A percentile compares a stretch with the other conserved stretches of the same genome.
phyloP scores from a whole-genome alignment of 2,888 invertebrate species.

The Baccha elongata region DNA sequence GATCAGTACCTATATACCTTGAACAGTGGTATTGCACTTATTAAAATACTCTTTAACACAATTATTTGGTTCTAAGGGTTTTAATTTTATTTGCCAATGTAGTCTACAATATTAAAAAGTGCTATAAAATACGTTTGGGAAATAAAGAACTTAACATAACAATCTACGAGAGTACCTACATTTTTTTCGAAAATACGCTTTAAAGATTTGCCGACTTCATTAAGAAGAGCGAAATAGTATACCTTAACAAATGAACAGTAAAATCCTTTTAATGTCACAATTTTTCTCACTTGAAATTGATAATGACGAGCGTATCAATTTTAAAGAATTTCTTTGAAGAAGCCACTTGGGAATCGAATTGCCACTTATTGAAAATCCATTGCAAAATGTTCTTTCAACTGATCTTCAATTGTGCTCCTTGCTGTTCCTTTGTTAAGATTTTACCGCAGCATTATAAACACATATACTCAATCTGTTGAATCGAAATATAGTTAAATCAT shows the following conservation, averaged over 20 bases:
- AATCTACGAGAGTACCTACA: no score
- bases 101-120: no score
- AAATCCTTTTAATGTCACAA: conserved; percentile 52
- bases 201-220: no score
- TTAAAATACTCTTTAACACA: no score
- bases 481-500: conserved; percentile 9
- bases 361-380: conserved; percentile 39
- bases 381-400: conserved; percentile 31
- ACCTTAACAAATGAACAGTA: conserved; percentile 14
- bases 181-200: no score
- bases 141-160: no score
- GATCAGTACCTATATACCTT: no score
- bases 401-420: conserved; percentile 40
- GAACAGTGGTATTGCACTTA: no score
- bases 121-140: no score
- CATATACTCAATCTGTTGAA: conserved; percentile 11
- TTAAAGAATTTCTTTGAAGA: conserved; percentile 26
- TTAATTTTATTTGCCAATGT: no score
- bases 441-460: conserved; percentile 34
- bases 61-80: no score
- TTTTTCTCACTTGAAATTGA: conserved; percentile 56
- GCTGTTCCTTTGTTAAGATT: conserved; percentile 53
- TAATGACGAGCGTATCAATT: conserved; percentile 52
- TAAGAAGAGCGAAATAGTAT: no score
- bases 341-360: conserved; percentile 50